Percentiles rank a stretch among this genome's conserved stretches.
phyloP scores from a whole-genome alignment of 2,113 vertebrate species.

The Circaetus cinerascens region DNA sequence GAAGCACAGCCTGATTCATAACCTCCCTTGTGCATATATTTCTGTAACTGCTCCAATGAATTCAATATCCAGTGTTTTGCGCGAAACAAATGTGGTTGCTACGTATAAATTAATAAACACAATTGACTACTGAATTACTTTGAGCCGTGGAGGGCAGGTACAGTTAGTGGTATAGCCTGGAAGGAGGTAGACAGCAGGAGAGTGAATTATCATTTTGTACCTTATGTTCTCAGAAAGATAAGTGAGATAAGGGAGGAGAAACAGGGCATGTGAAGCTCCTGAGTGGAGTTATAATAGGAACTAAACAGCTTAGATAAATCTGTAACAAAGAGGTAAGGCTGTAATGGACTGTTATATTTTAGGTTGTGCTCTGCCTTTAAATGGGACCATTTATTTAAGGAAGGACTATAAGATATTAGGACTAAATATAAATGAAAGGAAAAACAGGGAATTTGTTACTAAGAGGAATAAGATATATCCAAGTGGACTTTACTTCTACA shows the following conservation, averaged over 20 bases:
- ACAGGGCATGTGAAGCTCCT: not conserved
- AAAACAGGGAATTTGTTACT: not conserved
- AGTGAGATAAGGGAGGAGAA: slow-evolving; percentile 27
- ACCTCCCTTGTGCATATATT: not conserved
- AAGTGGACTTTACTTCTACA: not conserved
- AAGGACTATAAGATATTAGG: not conserved
- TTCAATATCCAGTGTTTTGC: not conserved
- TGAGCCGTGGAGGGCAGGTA: not conserved
- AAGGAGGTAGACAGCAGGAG: not conserved
- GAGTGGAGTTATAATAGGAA: slow-evolving; percentile 9
- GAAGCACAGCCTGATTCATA: not conserved
- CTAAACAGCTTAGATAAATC: slow-evolving; percentile 37
- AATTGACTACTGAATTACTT: not conserved
- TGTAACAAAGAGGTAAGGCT: not conserved
- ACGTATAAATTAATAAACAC: slow-evolving; percentile 7
- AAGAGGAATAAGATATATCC: not conserved
- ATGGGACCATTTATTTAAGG: slow-evolving; percentile 27
- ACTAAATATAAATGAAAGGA: slow-evolving; percentile 7
- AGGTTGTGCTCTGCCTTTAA: slow-evolving; percentile 30
- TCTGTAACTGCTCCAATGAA: not conserved
- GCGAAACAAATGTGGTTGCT: not conserved
- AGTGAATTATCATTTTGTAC: slow-evolving; percentile 24
- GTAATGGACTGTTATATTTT: slow-evolving; percentile 38
- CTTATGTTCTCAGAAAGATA: slow-evolving; percentile 31
- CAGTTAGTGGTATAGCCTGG: not conserved